Percentiles rank a stretch among this genome's conserved stretches.
Conservation (phyloP, 1,140 invertebrate genomes). For the Oreohelix idahoensis region DNA sequence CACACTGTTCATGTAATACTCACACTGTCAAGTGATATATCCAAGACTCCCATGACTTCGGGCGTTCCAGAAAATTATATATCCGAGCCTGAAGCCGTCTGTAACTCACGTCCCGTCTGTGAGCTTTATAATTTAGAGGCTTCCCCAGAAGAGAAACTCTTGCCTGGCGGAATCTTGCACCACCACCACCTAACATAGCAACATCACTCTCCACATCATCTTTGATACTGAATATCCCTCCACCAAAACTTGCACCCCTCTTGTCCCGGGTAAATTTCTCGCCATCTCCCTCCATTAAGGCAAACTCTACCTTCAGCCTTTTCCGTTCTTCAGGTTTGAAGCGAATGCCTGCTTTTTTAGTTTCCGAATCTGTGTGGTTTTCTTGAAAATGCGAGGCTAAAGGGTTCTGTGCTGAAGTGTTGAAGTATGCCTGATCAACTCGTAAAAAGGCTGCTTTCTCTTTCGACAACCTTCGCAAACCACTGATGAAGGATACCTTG, state of each 20-base stretch:
- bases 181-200: constrained; percentile 51
- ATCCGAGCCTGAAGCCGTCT: constrained; percentile 89
- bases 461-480: not conserved
- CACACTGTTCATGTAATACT: constrained; percentile 75
- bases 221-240: not conserved
- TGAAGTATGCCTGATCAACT: not conserved
- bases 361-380: not conserved
- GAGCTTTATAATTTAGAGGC: constrained; percentile 88
- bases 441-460: not conserved
- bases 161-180: constrained; percentile 60
- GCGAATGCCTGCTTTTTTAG: constrained; percentile 77
- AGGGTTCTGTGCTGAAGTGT: not conserved
- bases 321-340: constrained; percentile 53
- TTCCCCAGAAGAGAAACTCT: constrained; percentile 92
- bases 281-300: constrained; percentile 53
- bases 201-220: constrained; percentile 42
- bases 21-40: constrained; percentile 94
- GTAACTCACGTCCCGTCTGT: constrained; percentile 87
- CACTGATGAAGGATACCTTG: not conserved
- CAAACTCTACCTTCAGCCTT: constrained; percentile 57
- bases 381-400: not conserved
- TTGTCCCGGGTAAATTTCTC: constrained; percentile 36
- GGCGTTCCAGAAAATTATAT: constrained; percentile 95
- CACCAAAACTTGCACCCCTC: constrained; percentile 24
- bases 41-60: constrained; percentile 86